A percentile compares a stretch with the other conserved stretches of the same genome.
phyloP scores from a whole-genome alignment of 2,797 vertebrate species.

The Chaunax sp. region DNA sequence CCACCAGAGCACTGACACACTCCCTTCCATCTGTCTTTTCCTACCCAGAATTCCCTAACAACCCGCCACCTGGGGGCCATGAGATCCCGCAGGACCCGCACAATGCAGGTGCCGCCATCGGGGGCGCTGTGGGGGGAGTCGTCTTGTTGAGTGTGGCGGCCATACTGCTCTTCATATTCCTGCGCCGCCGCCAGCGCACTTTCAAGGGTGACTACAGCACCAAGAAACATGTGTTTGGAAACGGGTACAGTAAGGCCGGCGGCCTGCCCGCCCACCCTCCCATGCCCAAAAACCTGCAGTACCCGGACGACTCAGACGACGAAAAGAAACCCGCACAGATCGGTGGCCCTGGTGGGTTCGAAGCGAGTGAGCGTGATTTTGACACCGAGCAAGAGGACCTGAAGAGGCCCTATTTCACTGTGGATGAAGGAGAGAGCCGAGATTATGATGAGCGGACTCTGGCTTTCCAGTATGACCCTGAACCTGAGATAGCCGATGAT shows the following conservation, averaged over 20 bases:
- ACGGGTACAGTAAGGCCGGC: constrained; percentile 95
- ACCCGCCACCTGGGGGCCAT: constrained; percentile 75
- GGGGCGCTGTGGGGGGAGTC: constrained; percentile 90
- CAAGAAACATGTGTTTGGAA: constrained; percentile 98
- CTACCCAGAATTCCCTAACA: constrained; percentile 98
- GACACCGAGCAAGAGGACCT: constrained; percentile 88
- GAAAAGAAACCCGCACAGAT: constrained; percentile 95
- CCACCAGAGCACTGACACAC: constrained; percentile 93
- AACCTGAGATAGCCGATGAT: constrained; percentile 94
- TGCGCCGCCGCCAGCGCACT: constrained; percentile 95
- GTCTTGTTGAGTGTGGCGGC: constrained; percentile 88
- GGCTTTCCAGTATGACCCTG: constrained; percentile 94
- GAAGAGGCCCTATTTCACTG: constrained; percentile 98
- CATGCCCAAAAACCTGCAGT: constrained; percentile 95
- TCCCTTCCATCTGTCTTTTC: constrained; percentile 99
- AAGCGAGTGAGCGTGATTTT: constrained; percentile 90
- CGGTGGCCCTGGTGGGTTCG: constrained; percentile 85
- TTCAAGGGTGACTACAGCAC: constrained; percentile 99
- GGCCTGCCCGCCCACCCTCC: constrained; percentile 91
- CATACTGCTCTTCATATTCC: constrained; percentile 89
- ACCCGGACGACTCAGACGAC: constrained; percentile 95
- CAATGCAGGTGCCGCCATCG: constrained; percentile 88
- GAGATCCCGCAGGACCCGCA: constrained; percentile 77
- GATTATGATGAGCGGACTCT: constrained; percentile 96
- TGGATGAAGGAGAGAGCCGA: constrained; percentile 93